These are phyloP conservation scores for Eupeodes latifasciatus DNA, from an alignment of 2,888 invertebrate genomes.

Conservation along the genomic window DNA sequence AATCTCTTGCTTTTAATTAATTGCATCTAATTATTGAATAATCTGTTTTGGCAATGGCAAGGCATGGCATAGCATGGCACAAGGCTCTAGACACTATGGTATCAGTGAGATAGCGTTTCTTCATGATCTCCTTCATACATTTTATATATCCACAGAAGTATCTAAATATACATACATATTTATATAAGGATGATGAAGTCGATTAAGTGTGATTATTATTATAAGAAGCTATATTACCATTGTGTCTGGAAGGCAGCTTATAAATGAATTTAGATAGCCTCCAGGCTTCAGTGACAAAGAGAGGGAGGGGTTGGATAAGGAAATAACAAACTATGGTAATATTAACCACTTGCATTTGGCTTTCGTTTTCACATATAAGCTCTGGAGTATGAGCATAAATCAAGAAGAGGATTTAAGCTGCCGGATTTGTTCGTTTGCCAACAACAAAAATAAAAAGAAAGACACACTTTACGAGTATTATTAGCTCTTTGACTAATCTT, in stretches of 20 bases:
- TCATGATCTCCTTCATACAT: neutral
- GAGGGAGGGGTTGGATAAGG: conserved; percentile 29
- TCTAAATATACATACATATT: neutral
- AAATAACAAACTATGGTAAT: conserved; percentile 44
- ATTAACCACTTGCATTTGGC: conserved; percentile 60
- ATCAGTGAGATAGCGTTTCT: conserved; percentile 21
- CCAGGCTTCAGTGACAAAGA: too few species aligned
- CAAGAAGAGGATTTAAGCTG: conserved; percentile 55
- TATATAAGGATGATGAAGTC: conserved; percentile 23
- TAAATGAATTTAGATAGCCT: conserved; percentile 25
- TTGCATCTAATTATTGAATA: conserved; percentile 74
- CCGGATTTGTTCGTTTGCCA: conserved; percentile 52
- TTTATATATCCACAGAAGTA: neutral
- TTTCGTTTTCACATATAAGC: conserved; percentile 55
- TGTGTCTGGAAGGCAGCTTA: conserved; percentile 45
- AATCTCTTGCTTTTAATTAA: conserved; percentile 65
- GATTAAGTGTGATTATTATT: conserved; percentile 32
- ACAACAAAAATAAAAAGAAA: neutral
- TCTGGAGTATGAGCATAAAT: conserved; percentile 62
- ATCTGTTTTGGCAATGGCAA: conserved; percentile 52
- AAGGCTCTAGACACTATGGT: too few species aligned
- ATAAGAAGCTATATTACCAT: conserved; percentile 15
- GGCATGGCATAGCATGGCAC: too few species aligned
- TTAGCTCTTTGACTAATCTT: conserved; percentile 60
- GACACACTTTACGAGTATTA: conserved; percentile 33